Percentiles rank a stretch among this genome's conserved stretches.
Conservation (phyloP, 2,797 vertebrate genomes). For the Lerista edwardsae region DNA sequence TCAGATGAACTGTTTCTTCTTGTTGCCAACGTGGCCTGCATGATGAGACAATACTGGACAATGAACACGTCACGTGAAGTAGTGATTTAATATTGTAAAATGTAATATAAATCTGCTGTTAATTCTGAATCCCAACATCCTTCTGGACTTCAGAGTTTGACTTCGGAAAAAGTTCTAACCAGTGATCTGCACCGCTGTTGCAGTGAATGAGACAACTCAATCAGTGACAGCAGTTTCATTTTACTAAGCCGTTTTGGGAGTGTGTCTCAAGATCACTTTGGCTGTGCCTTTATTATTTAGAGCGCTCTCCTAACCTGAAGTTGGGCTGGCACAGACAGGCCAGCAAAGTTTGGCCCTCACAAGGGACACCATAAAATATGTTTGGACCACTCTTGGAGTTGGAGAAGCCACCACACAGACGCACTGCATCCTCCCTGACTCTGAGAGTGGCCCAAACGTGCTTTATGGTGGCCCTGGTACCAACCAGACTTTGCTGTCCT, state of each 20-base stretch:
- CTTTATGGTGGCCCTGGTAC: too few species aligned
- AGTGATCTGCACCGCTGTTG: conserved; percentile 55
- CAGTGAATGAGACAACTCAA: conserved; percentile 52
- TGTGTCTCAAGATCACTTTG: conserved; percentile 63
- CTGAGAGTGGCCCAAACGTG: too few species aligned
- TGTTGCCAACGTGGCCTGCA: not conserved
- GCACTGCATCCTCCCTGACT: too few species aligned
- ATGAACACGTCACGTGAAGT: conserved; percentile 5
- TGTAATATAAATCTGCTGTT: too few species aligned
- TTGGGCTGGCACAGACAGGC: too few species aligned
- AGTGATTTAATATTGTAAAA: not conserved
- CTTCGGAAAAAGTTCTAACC: not conserved
- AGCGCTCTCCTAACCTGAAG: too few species aligned
- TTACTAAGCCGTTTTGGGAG: conserved; percentile 42
- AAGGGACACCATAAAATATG: too few species aligned
- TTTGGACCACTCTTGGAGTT: too few species aligned
- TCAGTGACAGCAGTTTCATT: conserved; percentile 63
- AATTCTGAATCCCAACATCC: not conserved
- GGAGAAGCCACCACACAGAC: too few species aligned
- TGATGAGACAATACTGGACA: not conserved
- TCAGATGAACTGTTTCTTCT: conserved; percentile 23
- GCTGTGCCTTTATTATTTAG: conserved; percentile 61
- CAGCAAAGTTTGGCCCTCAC: too few species aligned
- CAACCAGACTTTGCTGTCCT: too few species aligned
- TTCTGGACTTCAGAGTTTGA: not conserved